Conservation (phyloP, 2,888 invertebrate genomes). For the Alloplasta piceator region DNA sequence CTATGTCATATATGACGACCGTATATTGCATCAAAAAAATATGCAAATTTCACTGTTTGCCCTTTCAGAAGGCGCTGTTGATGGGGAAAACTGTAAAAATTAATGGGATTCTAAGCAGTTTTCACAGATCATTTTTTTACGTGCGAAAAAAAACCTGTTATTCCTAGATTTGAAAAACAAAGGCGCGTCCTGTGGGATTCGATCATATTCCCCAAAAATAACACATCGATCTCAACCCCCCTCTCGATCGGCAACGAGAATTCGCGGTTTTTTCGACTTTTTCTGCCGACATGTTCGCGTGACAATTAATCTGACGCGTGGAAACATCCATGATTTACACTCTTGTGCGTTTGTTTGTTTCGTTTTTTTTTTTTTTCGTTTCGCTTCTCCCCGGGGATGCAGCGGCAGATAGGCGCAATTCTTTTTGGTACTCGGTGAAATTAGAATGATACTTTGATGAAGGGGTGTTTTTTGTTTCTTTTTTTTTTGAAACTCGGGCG, state of each 20-base stretch:
- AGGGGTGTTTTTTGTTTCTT: conserved; percentile 74
- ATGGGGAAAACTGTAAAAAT: too few relatives aligned
- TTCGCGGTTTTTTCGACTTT: background rate
- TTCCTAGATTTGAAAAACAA: conserved; percentile 9
- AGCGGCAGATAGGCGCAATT: conserved; percentile 69
- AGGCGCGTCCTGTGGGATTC: background rate
- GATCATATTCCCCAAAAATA: conserved; percentile 7
- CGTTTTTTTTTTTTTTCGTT: conserved; percentile 40
- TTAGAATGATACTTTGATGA: conserved; percentile 83
- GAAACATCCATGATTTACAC: conserved; percentile 43
- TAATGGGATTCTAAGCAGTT: too few relatives aligned
- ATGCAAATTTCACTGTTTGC: too few relatives aligned
- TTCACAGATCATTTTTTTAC: too few relatives aligned
- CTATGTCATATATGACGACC: too few relatives aligned
- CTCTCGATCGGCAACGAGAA: too few relatives aligned
- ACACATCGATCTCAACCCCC: background rate
- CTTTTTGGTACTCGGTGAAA: conserved; percentile 79
- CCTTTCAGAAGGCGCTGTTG: too few relatives aligned
- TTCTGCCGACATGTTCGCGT: conserved; percentile 5
- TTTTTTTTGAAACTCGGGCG: conserved; percentile 23
- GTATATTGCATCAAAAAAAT: too few relatives aligned
- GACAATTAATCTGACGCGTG: conserved; percentile 45
- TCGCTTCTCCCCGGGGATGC: conserved; percentile 2
- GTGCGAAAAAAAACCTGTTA: conserved; percentile 53
- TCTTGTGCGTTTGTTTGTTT: conserved; percentile 34